Conservation (phyloP, 2,888 invertebrate species). For the Dorcus hopei region DNA sequence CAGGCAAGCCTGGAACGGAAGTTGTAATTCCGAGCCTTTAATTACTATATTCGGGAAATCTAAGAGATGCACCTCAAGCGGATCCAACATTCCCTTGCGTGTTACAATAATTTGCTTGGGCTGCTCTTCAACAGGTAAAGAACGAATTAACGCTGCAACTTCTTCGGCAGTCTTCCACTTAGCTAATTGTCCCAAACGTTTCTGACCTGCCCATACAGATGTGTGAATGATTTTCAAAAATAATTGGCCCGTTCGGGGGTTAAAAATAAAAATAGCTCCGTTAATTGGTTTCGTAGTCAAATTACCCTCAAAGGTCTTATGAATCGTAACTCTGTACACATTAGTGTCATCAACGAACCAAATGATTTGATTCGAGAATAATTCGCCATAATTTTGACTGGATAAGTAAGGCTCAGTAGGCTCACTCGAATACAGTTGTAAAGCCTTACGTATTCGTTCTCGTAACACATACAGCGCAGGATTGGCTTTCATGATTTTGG, state of each 20-base stretch:
- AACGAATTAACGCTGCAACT: constrained; percentile 98
- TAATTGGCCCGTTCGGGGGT: constrained; percentile 96
- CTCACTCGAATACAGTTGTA: constrained; percentile 97
- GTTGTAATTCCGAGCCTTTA: constrained; percentile 96
- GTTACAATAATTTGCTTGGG: constrained; percentile 99
- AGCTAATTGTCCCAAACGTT: constrained; percentile 97
- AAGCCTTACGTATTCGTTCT: constrained; percentile 96
- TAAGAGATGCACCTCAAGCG: constrained; percentile 97
- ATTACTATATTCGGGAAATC: constrained; percentile 99
- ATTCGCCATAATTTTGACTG: constrained; percentile 98
- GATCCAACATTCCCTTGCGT: constrained; percentile 99
- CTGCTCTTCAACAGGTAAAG: constrained; percentile 98
- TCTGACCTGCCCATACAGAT: constrained; percentile 99
- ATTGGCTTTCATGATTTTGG: constrained; percentile 99
- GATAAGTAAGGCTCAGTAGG: constrained; percentile 99
- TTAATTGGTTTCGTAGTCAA: constrained; percentile 99
- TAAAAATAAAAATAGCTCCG: constrained; percentile 99
- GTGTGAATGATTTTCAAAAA: constrained; percentile 99
- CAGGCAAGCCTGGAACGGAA: constrained; percentile 98
- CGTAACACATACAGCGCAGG: constrained; percentile 96
- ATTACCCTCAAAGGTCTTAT: constrained; percentile 99
- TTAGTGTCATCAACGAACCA: constrained; percentile 99
- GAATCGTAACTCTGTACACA: constrained; percentile 98
- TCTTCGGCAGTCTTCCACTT: constrained; percentile 99
- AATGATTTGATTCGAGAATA: constrained; percentile 99